These are phyloP conservation scores for Globicephala melas DNA, from an alignment of 2,113 vertebrate species.

Conservation along the genomic window DNA sequence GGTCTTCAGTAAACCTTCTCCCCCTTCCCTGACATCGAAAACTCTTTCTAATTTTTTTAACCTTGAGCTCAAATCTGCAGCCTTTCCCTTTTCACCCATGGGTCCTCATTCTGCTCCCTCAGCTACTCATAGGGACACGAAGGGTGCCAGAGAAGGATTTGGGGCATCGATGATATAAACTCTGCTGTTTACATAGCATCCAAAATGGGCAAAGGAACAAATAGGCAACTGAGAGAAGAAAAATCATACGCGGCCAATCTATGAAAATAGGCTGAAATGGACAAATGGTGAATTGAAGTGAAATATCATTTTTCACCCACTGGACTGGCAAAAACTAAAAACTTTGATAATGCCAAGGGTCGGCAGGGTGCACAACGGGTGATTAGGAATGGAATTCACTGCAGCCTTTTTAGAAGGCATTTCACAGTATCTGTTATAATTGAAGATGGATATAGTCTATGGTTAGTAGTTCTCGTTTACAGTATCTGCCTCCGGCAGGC, in stretches of 20 bases:
- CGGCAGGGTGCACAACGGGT: rapidly evolving
- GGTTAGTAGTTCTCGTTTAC: neutral
- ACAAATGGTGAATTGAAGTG: neutral
- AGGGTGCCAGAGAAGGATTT: neutral
- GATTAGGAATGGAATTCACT: neutral
- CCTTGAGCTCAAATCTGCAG: neutral
- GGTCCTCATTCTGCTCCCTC: neutral
- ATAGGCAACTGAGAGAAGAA: neutral
- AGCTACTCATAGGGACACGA: neutral
- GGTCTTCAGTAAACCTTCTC: neutral
- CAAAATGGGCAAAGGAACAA: neutral
- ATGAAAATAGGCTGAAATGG: neutral
- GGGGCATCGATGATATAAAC: neutral
- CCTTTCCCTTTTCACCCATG: neutral
- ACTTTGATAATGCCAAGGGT: neutral
- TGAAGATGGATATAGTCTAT: neutral
- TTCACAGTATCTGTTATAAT: neutral
- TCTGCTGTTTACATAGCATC: neutral
- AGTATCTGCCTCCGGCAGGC: neutral
- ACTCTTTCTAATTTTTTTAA: neutral
- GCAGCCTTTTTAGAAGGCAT: neutral
- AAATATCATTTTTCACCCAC: neutral
- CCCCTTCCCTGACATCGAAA: neutral
- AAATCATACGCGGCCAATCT: neutral
- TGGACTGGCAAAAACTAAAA: neutral